Percentiles rank a stretch among this genome's conserved stretches.
These are phyloP conservation scores for Cartodere bifasciata DNA, from an alignment of 2,888 invertebrate genomes.

Conservation along the genomic window DNA sequence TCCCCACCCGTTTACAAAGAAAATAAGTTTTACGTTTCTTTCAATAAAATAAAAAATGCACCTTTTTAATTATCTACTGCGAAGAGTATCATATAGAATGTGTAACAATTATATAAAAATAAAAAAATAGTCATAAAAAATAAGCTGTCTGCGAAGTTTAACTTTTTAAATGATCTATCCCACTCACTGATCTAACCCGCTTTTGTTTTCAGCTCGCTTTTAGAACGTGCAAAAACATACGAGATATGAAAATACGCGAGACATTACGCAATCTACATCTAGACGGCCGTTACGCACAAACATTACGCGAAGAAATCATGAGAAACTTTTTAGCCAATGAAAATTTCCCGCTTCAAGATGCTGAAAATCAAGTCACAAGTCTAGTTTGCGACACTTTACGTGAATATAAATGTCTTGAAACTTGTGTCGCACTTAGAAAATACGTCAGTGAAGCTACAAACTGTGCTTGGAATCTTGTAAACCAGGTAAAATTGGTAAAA, in stretches of 20 bases:
- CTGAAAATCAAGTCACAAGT: slow-evolving; percentile 49
- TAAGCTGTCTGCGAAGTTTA: no score
- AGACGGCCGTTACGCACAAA: slow-evolving; percentile 36
- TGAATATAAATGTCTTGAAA: slow-evolving; percentile 81
- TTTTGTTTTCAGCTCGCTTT: slow-evolving; percentile 60
- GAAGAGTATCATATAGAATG: no score
- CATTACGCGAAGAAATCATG: slow-evolving; percentile 47
- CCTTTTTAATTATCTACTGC: no score
- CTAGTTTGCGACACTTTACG: slow-evolving; percentile 72
- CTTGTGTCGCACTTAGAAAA: slow-evolving; percentile 62
- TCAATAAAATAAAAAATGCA: no score
- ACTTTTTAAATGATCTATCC: no score
- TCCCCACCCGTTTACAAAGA: no score
- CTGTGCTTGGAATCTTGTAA: slow-evolving; percentile 76
- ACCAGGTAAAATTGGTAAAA: slow-evolving; percentile 56
- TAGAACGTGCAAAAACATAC: slow-evolving; percentile 55
- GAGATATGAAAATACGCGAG: slow-evolving; percentile 61
- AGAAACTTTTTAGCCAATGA: slow-evolving; percentile 45
- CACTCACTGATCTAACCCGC: no score
- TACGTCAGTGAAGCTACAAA: slow-evolving; percentile 74
- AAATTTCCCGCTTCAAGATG: slow-evolving; percentile 54
- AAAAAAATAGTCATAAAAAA: no score
- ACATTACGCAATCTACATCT: slow-evolving; percentile 42
- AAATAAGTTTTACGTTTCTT: no score
- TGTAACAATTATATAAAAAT: no score